Evolutionary conservation across 2,888 invertebrate species (phyloP), one percentile per base, ranked within the genome.

Genomic region (Parthenolecanium corni): DNA sequence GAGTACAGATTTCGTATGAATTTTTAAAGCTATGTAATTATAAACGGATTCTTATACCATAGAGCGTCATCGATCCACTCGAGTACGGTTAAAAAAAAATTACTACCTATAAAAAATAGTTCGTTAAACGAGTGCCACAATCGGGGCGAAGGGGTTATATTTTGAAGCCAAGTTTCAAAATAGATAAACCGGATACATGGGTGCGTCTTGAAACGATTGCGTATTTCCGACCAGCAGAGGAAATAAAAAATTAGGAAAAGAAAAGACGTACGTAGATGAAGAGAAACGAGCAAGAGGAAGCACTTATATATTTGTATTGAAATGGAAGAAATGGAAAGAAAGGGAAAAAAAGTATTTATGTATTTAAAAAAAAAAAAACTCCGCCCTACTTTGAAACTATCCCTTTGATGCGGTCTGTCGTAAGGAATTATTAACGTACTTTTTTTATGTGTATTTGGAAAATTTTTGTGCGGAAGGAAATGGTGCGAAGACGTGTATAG

Each of bases 171-270:
- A 54, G 36, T 54, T 42, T 20, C 54, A 20, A 61, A 61, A 51
- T 51, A 51, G 61, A 61, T 61, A 51, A 51, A 61, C 61, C 61
- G 61, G 61, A 61, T 49, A 61, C 61, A 61, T 61, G 61, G 61
- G 51, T 61, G 61, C 61, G 51, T 36, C 51, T n/a, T 23, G 31
- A 31, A 51, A 49, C 49, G 40, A 61, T 51, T 51, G 61, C 61
- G 61, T 51, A 61, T 51, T 51, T 61, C 61, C 61, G 61, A 61
- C 61, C 46, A 42, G 18, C 16, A 4, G 3, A 18, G 4, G 14
- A 18, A 42, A 42, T 14, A 14, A 14, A 42, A 14, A 42, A 42
- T 9, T 6, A 9, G 9, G 9, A 31, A 31, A 9, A 31, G 5
- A 9, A 31, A 31, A 31, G 9, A n/a, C n/a, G n/a, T n/a, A n/a